Evolutionary conservation across 1,140 invertebrate genomes (phyloP), one percentile per base, ranked within the genome.

Genomic region (Trachymyrmex cornetzi): DNA sequence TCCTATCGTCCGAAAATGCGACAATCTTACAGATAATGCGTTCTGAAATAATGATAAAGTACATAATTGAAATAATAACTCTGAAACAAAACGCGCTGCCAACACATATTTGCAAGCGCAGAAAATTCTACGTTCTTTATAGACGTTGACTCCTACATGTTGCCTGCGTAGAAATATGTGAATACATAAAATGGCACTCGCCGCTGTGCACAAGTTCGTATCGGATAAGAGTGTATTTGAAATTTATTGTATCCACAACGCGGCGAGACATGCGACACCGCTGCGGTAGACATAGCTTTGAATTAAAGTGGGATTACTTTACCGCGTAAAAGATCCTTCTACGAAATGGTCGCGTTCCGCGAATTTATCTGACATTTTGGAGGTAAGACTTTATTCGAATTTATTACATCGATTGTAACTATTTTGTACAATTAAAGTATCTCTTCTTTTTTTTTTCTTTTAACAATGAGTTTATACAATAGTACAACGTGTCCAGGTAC

Each of bases 401-500:
- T 77, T 79, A 84, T 92, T 90, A 93, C 88, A 92, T 72, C 85
- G 50, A 87, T 85, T 63, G 48, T 86, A 89, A 90, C 81, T 87
- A 92, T 92, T 67, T 89, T 91, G 69, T 85, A 92, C 71, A 88
- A 44, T 89, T 89, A 48, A 88, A 92, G 87, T 86, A 88, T 84
- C 14, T 67, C 85, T 69, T 82, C n/a, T 79, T 22, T 22, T 30
- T 81, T 81, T 30, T 82, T 57, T 34, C 30, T 89, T 89, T 90
- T 38, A 89, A 90, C 88, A 90, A 72, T 84, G 22, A 74, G 75
- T 91, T 87, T 89, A 72, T 87, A 89, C 71, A 92, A 91, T 87
- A 92, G 67, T 89, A 85, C 84, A 90, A 87, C 81, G 24, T 66
- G 75, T 91, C 86, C 88, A 92, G 89, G 90, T 93, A 92, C 91